Evolutionary conservation across 53 echinoderm and acorn worm species (phyloP).

Genomic region (Temnopleurus reevesii): DNA sequence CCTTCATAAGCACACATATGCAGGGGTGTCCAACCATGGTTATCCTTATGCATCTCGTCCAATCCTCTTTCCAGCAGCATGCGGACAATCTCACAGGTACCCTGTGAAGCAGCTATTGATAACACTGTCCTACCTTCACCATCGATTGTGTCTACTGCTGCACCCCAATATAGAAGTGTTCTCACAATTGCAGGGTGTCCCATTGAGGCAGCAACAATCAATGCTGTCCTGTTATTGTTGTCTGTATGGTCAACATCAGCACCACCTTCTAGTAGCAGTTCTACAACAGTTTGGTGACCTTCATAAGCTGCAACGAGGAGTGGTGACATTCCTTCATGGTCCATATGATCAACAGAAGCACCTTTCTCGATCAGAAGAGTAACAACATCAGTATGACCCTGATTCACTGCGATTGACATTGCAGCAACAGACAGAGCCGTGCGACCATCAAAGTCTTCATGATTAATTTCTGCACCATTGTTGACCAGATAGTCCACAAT

Average conservation of each 20-base stretch:
- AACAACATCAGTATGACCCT: constrained; percentile 95
- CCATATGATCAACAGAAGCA: constrained; percentile 89
- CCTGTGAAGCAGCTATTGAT: constrained; percentile 93
- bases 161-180: constrained; percentile 83
- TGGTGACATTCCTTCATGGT: constrained; percentile 98
- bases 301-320: constrained; percentile 94
- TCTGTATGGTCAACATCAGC: constrained; percentile 97
- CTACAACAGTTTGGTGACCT: constrained; percentile 92
- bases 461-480: constrained; percentile 91
- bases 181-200: constrained; percentile 88
- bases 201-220: constrained; percentile 97
- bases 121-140: constrained; percentile 96
- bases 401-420: constrained; percentile 92
- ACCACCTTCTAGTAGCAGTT: constrained; percentile 90
- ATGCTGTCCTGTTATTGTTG: constrained; percentile 88
- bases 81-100: constrained; percentile 86
- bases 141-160: constrained; percentile 97
- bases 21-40: constrained; percentile 97
- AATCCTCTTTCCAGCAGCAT: constrained; percentile 92
- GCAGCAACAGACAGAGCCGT: constrained; percentile 97
- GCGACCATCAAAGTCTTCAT: constrained; percentile 93
- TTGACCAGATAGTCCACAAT: constrained; percentile 88
- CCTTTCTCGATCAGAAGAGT: constrained; percentile 82
- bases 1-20: constrained; percentile 99
- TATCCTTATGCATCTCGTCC: constrained; percentile 98